Percentiles rank a stretch among this genome's conserved stretches.
Evolutionary conservation across 1,140 invertebrate genomes (phyloP).

Genomic region (silkworm (Bombyx mori)): DNA sequence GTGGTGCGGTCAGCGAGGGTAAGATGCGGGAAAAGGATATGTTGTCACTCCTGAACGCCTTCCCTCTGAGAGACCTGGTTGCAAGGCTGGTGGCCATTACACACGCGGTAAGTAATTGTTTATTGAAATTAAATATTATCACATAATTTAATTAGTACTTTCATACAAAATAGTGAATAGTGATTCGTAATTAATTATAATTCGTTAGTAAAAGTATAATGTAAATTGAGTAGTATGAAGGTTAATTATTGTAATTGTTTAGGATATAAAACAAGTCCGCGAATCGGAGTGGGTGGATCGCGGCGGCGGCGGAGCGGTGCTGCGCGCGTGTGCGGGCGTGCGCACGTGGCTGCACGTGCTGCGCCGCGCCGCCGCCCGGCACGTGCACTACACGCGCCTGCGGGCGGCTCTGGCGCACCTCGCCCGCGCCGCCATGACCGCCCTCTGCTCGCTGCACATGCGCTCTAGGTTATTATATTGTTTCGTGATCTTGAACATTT

Average conservation of each 20-base stretch:
- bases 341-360: constrained; percentile 28
- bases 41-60: constrained; percentile 25
- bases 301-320: constrained; percentile 25
- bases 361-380: constrained; percentile 17
- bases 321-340: constrained; percentile 33
- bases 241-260: neutral
- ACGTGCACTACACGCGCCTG: constrained; percentile 28
- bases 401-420: constrained; percentile 16
- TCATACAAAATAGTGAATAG: no score
- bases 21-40: constrained; percentile 44
- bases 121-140: neutral
- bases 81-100: constrained; percentile 31
- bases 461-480: constrained; percentile 25
- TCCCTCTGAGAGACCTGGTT: constrained; percentile 35
- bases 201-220: no score
- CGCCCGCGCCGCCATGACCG: constrained; percentile 15
- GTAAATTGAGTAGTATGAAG: no score
- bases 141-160: neutral
- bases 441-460: constrained; percentile 29
- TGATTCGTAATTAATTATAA: no score
- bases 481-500: neutral
- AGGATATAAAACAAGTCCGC: constrained; percentile 31
- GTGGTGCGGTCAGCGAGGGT: constrained; percentile 42
- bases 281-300: constrained; percentile 29
- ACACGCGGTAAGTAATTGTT: constrained; percentile 24